These are phyloP conservation scores for Lindbergichthys nudifrons DNA, from an alignment of 2,797 vertebrate species.

Conservation along the genomic window DNA sequence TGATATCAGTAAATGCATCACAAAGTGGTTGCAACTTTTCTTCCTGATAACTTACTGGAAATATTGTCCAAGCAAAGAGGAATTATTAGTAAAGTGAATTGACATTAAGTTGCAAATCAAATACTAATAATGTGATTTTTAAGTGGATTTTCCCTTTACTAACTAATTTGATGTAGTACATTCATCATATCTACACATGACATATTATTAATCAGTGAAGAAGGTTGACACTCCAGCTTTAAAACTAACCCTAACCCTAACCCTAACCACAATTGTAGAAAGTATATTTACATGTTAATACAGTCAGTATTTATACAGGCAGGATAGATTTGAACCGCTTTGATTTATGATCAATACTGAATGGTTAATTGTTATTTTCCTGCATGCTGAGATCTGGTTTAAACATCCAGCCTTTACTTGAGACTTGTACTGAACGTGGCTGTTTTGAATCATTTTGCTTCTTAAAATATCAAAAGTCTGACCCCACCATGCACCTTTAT, in stretches of 20 bases:
- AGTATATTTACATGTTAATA: conserved; percentile 1
- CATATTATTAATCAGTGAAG: not conserved
- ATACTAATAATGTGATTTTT: not conserved
- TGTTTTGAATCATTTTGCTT: not conserved
- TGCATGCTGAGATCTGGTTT: not conserved
- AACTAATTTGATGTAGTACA: not conserved
- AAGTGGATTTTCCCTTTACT: not conserved
- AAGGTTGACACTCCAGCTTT: not conserved
- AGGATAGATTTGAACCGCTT: conserved; percentile 6
- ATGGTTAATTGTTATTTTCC: conserved; percentile 8
- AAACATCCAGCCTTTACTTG: not conserved
- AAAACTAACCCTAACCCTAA: too few species aligned
- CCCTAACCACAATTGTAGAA: not conserved
- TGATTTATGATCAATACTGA: conserved; percentile 2
- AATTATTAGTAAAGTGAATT: not conserved
- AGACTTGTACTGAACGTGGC: too few species aligned
- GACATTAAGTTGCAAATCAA: not conserved
- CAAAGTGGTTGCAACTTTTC: conserved; percentile 31
- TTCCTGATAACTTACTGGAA: conserved; percentile 24
- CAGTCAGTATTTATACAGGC: conserved; percentile 1
- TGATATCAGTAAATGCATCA: conserved; percentile 22
- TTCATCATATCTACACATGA: not conserved
- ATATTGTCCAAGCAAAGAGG: conserved; percentile 20
- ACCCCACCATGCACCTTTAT: too few species aligned
- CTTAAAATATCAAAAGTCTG: not conserved